Conservation (phyloP, 2,888 invertebrate species). For the Anagyrus pseudococci region DNA sequence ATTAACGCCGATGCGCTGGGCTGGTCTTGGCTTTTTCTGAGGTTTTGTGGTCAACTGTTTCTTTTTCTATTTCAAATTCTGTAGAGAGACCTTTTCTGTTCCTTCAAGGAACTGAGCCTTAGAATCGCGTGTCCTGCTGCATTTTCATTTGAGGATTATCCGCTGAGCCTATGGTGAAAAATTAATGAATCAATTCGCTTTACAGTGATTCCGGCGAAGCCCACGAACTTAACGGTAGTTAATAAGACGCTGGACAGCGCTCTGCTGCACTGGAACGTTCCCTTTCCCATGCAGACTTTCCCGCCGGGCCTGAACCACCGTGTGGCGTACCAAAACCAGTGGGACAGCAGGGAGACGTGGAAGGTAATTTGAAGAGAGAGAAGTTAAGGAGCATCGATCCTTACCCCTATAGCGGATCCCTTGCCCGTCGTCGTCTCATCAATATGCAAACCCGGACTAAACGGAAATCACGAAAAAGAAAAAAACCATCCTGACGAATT, state of each 20-base stretch:
- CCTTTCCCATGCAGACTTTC: slow-evolving; percentile 63
- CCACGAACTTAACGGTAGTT: slow-evolving; percentile 61
- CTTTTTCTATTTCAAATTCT: slow-evolving; percentile 5
- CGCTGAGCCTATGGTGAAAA: too few species aligned
- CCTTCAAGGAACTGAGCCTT: too few species aligned
- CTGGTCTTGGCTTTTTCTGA: too few species aligned
- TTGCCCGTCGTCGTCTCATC: neutral
- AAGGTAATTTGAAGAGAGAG: slow-evolving; percentile 52
- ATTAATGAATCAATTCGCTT: too few species aligned
- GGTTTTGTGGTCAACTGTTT: too few species aligned
- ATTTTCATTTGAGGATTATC: too few species aligned
- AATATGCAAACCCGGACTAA: neutral
- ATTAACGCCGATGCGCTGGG: neutral
- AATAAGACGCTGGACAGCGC: slow-evolving; percentile 63
- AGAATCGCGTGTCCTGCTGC: neutral
- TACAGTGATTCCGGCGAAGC: slow-evolving; percentile 64
- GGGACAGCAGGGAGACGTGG: slow-evolving; percentile 62
- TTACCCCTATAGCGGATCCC: slow-evolving; percentile 10
- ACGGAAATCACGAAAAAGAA: neutral
- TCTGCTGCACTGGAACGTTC: slow-evolving; percentile 63
- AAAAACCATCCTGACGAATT: neutral
- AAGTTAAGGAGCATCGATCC: neutral
- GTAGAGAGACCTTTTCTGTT: too few species aligned
- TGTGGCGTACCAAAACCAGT: slow-evolving; percentile 65
- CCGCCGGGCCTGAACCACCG: slow-evolving; percentile 64